Percentiles rank a stretch among this genome's conserved stretches.
Evolutionary conservation across 2,888 invertebrate species (phyloP).

Genomic region (Drosophila tripunctata): DNA sequence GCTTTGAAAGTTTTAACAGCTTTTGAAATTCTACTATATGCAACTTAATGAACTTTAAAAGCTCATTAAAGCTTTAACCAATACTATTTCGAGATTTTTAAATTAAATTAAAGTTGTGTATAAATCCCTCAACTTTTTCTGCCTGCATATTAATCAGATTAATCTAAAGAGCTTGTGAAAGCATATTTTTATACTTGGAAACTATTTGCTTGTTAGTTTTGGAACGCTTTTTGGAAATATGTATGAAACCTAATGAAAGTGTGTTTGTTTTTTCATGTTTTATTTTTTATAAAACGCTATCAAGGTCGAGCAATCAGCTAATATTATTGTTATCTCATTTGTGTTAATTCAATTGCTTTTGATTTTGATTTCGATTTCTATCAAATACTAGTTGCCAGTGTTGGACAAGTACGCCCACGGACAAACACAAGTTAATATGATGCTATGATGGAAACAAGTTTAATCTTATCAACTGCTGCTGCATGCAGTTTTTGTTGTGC

Average conservation of each 20-base stretch:
- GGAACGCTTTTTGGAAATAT: neutral
- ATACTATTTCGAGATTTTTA: too few relatives aligned
- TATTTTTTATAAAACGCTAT: neutral
- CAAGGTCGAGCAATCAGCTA: slow-evolving; percentile 15
- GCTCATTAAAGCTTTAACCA: too few relatives aligned
- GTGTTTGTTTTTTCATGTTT: neutral
- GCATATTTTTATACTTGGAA: neutral
- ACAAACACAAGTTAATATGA: slow-evolving; percentile 17
- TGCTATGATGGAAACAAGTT: slow-evolving; percentile 46
- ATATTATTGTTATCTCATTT: slow-evolving; percentile 44
- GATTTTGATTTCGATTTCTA: slow-evolving; percentile 25
- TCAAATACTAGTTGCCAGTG: slow-evolving; percentile 9
- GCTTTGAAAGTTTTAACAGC: too few relatives aligned
- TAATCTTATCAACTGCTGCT: slow-evolving; percentile 38
- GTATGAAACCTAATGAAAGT: neutral
- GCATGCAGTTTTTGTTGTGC: slow-evolving; percentile 62
- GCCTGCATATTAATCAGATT: neutral
- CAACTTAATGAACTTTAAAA: too few relatives aligned
- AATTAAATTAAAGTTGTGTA: too few relatives aligned
- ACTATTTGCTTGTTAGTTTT: neutral
- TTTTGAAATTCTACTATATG: too few relatives aligned
- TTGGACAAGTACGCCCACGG: slow-evolving; percentile 45
- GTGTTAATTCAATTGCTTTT: slow-evolving; percentile 28
- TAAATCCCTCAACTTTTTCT: neutral
- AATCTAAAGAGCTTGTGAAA: neutral